A percentile compares a stretch with the other conserved stretches of the same genome.
Conservation (phyloP, 2,888 invertebrate species). For the Cacoxenus indagator region DNA sequence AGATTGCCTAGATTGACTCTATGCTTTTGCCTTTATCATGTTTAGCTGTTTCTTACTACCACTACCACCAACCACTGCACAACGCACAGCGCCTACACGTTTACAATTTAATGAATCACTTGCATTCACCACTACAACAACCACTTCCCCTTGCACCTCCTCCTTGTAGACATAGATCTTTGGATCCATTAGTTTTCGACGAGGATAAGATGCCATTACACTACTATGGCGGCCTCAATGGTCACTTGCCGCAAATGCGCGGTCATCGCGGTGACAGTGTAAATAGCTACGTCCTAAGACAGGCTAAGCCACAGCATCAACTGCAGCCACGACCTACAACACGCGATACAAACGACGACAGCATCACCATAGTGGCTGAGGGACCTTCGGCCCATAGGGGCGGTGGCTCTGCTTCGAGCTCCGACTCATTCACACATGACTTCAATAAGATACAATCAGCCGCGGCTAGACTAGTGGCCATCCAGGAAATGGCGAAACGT, state of each 20-base stretch:
- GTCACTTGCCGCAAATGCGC: conserved; percentile 74
- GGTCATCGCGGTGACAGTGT: conserved; percentile 45
- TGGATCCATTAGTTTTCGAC: conserved; percentile 46
- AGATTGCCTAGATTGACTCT: not conserved
- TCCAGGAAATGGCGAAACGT: conserved; percentile 76
- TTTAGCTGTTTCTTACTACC: conserved; percentile 7
- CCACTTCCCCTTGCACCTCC: conserved; percentile 11
- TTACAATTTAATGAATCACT: conserved; percentile 33
- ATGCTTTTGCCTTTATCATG: not conserved
- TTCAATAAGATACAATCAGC: conserved; percentile 75
- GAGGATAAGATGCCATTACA: conserved; percentile 65
- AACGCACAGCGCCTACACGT: conserved; percentile 32
- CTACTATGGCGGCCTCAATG: conserved; percentile 81
- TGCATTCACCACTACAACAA: conserved; percentile 41
- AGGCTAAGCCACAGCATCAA: conserved; percentile 25
- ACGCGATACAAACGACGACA: conserved; percentile 45
- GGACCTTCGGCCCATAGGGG: conserved; percentile 45
- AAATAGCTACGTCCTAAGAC: conserved; percentile 37
- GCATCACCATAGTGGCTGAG: conserved; percentile 72
- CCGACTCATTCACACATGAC: conserved; percentile 71
- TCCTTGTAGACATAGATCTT: conserved; percentile 44
- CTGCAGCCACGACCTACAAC: conserved; percentile 19
- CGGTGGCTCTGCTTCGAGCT: conserved; percentile 32
- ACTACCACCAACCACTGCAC: conserved; percentile 21
- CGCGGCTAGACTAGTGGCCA: conserved; percentile 74